Evolutionary conservation across 2,888 invertebrate genomes (phyloP), one percentile per base, ranked within the genome.

Genomic region (Leptarthrus brevirostris): DNA sequence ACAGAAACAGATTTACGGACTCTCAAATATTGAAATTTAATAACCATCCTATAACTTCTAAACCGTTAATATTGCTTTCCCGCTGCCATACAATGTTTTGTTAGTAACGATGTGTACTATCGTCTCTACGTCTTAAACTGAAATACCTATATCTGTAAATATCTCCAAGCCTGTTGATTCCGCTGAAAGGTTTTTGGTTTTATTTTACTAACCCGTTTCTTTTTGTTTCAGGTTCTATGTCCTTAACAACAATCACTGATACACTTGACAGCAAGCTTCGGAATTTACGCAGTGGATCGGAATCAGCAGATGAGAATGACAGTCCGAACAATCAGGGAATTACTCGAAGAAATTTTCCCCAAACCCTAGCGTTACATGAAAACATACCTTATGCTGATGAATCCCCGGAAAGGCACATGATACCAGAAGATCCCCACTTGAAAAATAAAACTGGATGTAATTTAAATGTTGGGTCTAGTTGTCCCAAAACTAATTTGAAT

Each of bases 231-330:
- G 95, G 93, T 84, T 90, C 92, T 82, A 94, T 94, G 87, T 91
- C 95, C 80, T 87, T 95, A 85, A 91, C 92, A 82, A 91, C 91
- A 80, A 90, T 95, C 82, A 95, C 94, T 79, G 92, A 92, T 82
- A 92, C 94, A 75, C 91, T 94, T 85, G 94, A 95, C 84, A 91
- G 92, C 82, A 94, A 94, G 85, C 88, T 93, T 85, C 90, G 91
- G 80, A 90, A 91, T 80, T 85, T 92, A 80, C 89, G 92, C 82
- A 91, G 89, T 86, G 88, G 91, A 74, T 89, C 90, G 74, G 89
- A 89, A 80, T 87, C 89, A 54, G 88, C 87, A 82, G 89, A 89
- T 84, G 83, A 83, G 77, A 83, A 72, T 24, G 79, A 88, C 83
- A 83, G 86, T 81, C 79, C 86, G 76, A 82, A 84, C 77, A 24